Percentiles rank a stretch among this genome's conserved stretches.
These are phyloP conservation scores for Ophioderma brevispina DNA, from an alignment of 35 echinoderm and acorn worm genomes.

Conservation along the genomic window DNA sequence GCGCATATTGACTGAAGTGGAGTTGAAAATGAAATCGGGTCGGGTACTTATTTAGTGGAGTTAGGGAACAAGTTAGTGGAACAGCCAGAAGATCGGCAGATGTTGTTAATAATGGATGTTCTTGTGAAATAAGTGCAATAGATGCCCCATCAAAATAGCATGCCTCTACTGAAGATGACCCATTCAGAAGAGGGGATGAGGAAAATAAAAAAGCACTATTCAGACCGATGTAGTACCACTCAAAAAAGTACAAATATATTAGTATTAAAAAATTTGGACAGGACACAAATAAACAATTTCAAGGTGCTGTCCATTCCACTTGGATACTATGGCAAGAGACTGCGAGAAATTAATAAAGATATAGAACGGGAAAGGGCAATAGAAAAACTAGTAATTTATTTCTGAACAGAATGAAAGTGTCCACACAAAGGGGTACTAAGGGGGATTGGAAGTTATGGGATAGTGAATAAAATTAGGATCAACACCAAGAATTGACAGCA, in stretches of 20 bases:
- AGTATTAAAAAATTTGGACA: not conserved
- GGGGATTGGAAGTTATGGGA: too few relatives aligned
- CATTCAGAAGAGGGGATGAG: not conserved
- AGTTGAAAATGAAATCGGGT: not conserved
- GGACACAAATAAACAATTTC: not conserved
- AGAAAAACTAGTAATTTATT: too few relatives aligned
- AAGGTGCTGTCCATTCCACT: not conserved
- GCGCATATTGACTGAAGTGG: not conserved
- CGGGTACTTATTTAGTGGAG: not conserved
- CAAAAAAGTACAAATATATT: not conserved
- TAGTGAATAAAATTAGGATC: too few relatives aligned
- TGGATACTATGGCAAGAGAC: not conserved
- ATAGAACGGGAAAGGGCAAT: too few relatives aligned
- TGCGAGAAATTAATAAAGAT: not conserved
- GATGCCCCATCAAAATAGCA: too few relatives aligned
- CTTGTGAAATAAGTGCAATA: not conserved
- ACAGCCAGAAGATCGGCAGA: not conserved
- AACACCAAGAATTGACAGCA: too few relatives aligned
- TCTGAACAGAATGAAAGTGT: too few relatives aligned
- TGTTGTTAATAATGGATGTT: not conserved
- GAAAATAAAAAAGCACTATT: constrained; percentile 5
- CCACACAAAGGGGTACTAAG: too few relatives aligned
- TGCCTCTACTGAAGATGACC: too few relatives aligned
- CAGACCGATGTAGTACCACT: not conserved
- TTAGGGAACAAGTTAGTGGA: not conserved